These are phyloP conservation scores for Sminthurinus signatus DNA, from an alignment of 1,140 invertebrate genomes.

Conservation along the genomic window DNA sequence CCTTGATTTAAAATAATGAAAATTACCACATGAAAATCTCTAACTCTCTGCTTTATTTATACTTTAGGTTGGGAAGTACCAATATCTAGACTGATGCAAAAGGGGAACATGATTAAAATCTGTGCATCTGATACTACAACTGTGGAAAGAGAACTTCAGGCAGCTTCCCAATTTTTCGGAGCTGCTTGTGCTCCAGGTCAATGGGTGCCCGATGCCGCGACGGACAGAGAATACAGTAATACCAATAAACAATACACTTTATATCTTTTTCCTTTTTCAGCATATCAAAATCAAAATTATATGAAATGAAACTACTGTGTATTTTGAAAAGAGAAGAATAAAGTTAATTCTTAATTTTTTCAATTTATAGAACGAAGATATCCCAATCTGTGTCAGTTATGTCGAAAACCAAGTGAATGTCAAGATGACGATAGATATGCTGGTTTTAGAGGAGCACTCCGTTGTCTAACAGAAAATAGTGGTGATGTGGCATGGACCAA, in stretches of 20 bases:
- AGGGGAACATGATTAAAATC: conserved; percentile 58
- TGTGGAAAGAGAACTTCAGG: conserved; percentile 65
- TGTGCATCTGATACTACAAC: conserved; percentile 60
- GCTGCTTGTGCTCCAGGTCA: conserved; percentile 70
- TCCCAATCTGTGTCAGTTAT: conserved; percentile 63
- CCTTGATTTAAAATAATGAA: too few species aligned
- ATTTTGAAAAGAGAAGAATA: too few species aligned
- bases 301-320: conserved; percentile 8
- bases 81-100: conserved; percentile 61
- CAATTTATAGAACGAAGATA: conserved; percentile 60
- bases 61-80: conserved; percentile 67
- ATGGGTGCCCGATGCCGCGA: conserved; percentile 63
- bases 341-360: too few species aligned
- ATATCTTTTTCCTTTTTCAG: background rate
- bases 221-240: conserved; percentile 64
- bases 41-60: conserved; percentile 62
- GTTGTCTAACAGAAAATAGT: conserved; percentile 67
- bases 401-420: conserved; percentile 63
- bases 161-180: conserved; percentile 63
- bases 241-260: conserved; percentile 31
- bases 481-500: conserved; percentile 80
- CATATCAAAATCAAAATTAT: conserved; percentile 2
- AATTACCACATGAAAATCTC: too few species aligned
- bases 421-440: conserved; percentile 74
- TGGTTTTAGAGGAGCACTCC: conserved; percentile 73